Evolutionary conservation across 1,140 invertebrate species (phyloP), one percentile per base, ranked within the genome.

Genomic region (Hycleus cichorii): DNA sequence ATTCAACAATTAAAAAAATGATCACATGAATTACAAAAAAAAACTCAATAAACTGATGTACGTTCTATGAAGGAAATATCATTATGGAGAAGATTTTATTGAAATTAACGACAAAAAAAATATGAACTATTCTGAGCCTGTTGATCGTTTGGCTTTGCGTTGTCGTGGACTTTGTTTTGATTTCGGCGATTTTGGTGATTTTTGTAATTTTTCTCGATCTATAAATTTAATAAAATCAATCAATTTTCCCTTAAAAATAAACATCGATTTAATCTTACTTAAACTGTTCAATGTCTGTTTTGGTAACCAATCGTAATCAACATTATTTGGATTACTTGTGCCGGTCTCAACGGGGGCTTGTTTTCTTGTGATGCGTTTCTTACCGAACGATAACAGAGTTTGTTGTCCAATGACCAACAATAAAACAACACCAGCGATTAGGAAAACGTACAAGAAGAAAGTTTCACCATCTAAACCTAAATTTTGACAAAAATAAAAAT

Each of bases 231-330:
- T 11, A 10, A 44, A 46, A 44, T 43, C 8, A 53, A 57, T 48
- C n/a, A 57, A 24, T 39, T 6, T 18, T 26, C 42, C 47, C 44
- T 40, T 47, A 40, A 51, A 57, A 27, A 26, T 32, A 5, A 4
- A 32, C 2, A 2, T 2, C 32, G 4, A 32, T 7, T 5, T 32
- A 32, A 32, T 86, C 89, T 86, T 81, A 91, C 89, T 90, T 55
- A 91, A 77, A 72, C 83, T 83, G 45, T 87, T 84, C 25, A 95
- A 81, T 66, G 90, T 89, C 75, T 95, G 90, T 69, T 90, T 88
- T 54, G 96, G 96, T 66, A 99, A 77, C 96, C 97, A 99, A 62
- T 98, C 95, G 70, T 95, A 98, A 76, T 99, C 96, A 32, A 99
- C 90, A 76, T 94, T 93, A 67, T 90, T 86, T 40, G 89, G 91